Evolutionary conservation across 2,888 invertebrate genomes (phyloP).

Genomic region (Hypomecis atomaria): DNA sequence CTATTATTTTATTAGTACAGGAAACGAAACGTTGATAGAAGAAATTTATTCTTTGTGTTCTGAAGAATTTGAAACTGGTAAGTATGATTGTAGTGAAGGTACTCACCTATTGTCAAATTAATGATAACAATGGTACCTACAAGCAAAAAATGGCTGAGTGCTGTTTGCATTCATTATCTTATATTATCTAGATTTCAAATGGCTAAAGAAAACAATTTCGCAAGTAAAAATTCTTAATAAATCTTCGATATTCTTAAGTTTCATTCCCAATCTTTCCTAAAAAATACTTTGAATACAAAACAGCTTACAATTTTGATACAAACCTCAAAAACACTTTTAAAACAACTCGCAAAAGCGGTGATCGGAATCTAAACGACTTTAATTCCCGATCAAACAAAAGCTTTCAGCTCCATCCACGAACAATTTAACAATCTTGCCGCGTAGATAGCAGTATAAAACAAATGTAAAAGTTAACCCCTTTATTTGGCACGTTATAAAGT

Average conservation of each 20-base stretch:
- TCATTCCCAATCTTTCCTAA: background rate
- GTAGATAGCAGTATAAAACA: constrained; percentile 56
- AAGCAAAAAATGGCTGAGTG: too few species aligned
- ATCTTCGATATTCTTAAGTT: background rate
- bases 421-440: constrained; percentile 67
- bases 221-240: too few species aligned
- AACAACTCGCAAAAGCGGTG: constrained; percentile 10
- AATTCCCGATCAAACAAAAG: constrained; percentile 39
- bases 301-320: background rate
- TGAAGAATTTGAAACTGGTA: too few species aligned
- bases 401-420: constrained; percentile 44
- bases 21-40: background rate
- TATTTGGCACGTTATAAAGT: constrained; percentile 82
- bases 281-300: background rate
- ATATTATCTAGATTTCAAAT: too few species aligned
- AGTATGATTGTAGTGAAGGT: too few species aligned
- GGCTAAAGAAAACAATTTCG: too few species aligned
- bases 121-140: too few species aligned
- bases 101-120: too few species aligned
- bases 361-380: constrained; percentile 28
- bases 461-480: constrained; percentile 80
- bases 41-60: background rate
- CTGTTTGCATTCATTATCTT: too few species aligned
- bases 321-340: background rate
- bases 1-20: background rate